Evolutionary conservation across 2,888 invertebrate genomes (phyloP).

Genomic region (Zelleria hepariella): DNA sequence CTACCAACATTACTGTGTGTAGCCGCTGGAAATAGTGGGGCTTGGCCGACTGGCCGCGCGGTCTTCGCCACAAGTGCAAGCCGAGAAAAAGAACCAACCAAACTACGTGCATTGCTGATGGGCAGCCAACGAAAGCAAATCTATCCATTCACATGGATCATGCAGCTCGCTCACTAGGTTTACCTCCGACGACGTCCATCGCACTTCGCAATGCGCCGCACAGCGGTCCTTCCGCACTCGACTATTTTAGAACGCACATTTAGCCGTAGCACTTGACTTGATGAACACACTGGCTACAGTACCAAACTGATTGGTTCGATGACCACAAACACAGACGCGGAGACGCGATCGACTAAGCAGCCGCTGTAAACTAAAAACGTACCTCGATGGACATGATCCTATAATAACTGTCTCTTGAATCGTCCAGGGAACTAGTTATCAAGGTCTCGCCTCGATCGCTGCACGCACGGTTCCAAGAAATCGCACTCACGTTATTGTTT

Average conservation of each 20-base stretch:
- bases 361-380: slow-evolving; percentile 62
- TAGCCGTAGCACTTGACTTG: slow-evolving; percentile 41
- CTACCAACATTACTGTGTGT: background rate
- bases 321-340: slow-evolving; percentile 37
- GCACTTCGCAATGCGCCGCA: slow-evolving; percentile 44
- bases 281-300: background rate
- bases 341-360: slow-evolving; percentile 28
- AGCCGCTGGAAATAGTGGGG: background rate
- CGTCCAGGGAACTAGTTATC: slow-evolving; percentile 70
- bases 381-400: slow-evolving; percentile 68
- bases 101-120: slow-evolving; percentile 35
- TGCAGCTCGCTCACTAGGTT: slow-evolving; percentile 50
- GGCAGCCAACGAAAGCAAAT: slow-evolving; percentile 14
- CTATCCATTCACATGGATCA: slow-evolving; percentile 31
- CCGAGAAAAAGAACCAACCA: slow-evolving; percentile 9
- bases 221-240: slow-evolving; percentile 48
- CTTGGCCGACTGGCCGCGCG: background rate
- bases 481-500: slow-evolving; percentile 41
- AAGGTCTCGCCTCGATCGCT: slow-evolving; percentile 66
- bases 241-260: slow-evolving; percentile 50
- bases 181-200: slow-evolving; percentile 68
- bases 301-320: background rate
- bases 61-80: background rate
- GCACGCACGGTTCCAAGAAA: slow-evolving; percentile 61
- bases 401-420: slow-evolving; percentile 62